Evolutionary conservation across 2,797 vertebrate genomes (phyloP), one percentile per base, ranked within the genome.

Genomic region (Enteromius unitaeniatus): DNA sequence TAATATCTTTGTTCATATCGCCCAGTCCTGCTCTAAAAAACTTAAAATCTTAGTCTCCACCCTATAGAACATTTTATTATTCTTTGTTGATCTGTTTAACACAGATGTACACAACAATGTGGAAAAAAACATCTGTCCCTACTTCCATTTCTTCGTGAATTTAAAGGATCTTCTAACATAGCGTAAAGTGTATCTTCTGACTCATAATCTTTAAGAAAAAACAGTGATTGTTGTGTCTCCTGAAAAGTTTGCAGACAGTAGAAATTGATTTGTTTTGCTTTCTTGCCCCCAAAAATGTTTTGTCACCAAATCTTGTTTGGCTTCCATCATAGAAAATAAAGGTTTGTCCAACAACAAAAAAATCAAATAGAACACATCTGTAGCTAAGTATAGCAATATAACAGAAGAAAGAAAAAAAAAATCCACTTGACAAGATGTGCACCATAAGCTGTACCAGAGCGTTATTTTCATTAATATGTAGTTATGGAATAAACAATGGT

Each of bases 401-500:
- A 31, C 23, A 34, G 37, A 58, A 68, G n/a, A 51, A 68, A 37
- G 55, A 78, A 69, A 21, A 37, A 73, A 26, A 31, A 78, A 76
- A 83, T 77, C 31, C 55, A 23, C 45, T 67, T 49, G 47, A 67
- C 49, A 49, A 84, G 67, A 84, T 45, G 40, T 40, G 53, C 68
- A 64, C 21, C 82, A 69, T 53, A 8, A 28, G 55, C 84, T 73
- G 55, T 53, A 62, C 37, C 31, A 34, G 79, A 45, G 55, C 4
- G 26, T 79, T 84, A 55, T 40, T 65, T 55, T 14, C 21, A 45
- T 81, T 80, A 86, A 84, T 64, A 53, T 55, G 69, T 26, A 82
- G 69, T 68, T 69, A 78, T 68, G 81, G 68, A 79, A 84, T 73
- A 85, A 84, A 75, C 64, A 58, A 85, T 47, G 74, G 78, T 17